These are phyloP conservation scores for Mastomys coucha DNA, from an alignment of 2,113 vertebrate genomes.

Conservation along the genomic window DNA sequence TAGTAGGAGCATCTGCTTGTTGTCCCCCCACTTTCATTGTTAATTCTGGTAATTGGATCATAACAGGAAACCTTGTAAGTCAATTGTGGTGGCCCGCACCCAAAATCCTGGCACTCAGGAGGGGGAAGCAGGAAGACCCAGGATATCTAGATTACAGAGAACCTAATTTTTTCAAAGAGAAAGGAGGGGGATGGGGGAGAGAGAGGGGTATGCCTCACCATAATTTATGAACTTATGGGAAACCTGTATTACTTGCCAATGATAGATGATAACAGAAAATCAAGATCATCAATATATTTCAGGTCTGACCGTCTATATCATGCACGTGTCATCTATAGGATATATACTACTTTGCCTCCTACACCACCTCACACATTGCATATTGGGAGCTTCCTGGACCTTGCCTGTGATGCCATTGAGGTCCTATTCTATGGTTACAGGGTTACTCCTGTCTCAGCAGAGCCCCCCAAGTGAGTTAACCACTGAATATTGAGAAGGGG, in stretches of 20 bases:
- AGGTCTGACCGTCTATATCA: background rate
- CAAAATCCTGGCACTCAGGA: background rate
- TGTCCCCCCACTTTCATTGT: background rate
- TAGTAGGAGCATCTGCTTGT: background rate
- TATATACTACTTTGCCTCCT: background rate
- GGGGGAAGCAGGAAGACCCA: background rate
- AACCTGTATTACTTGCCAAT: background rate
- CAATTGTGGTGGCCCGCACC: background rate
- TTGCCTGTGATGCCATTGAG: too few species aligned
- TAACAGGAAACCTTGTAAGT: background rate
- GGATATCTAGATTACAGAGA: background rate
- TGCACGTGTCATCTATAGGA: background rate
- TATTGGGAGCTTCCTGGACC: background rate
- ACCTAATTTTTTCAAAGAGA: background rate
- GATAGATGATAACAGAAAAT: conserved; percentile 21
- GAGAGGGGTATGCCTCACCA: background rate
- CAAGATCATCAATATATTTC: background rate
- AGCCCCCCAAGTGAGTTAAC: background rate
- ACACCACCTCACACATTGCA: background rate
- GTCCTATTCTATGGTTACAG: background rate
- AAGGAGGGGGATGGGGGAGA: background rate
- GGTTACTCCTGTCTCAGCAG: background rate
- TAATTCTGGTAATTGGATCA: background rate
- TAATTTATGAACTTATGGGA: background rate
- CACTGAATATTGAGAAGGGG: background rate